phyloP scores from a whole-genome alignment of 2,888 invertebrate genomes.

The Anthrax anthrax region DNA sequence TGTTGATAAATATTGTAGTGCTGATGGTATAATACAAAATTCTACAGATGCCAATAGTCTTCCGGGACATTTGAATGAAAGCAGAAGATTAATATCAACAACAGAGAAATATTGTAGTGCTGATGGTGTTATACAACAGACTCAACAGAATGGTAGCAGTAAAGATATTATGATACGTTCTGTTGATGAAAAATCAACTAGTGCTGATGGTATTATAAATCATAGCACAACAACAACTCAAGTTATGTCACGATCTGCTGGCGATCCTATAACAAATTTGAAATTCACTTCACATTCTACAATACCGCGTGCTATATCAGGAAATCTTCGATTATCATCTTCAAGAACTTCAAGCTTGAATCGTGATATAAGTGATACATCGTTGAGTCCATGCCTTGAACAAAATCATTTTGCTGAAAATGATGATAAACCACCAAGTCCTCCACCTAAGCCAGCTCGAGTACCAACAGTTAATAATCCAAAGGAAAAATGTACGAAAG shows the following conservation, averaged over 20 bases:
- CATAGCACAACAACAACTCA: constrained; percentile 23
- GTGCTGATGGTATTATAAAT: constrained; percentile 38
- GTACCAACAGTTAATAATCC: constrained; percentile 36
- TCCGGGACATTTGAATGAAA: constrained; percentile 14
- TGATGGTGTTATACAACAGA: constrained; percentile 47
- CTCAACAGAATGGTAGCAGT: constrained; percentile 3
- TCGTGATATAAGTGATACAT: constrained; percentile 46
- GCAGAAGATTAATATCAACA: constrained; percentile 6
- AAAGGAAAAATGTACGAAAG: constrained; percentile 20
- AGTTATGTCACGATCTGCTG: constrained; percentile 34
- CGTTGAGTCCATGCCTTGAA: constrained; percentile 42
- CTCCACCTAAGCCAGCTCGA: constrained; percentile 51
- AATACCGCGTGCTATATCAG: constrained; percentile 35
- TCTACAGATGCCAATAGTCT: constrained; percentile 6
- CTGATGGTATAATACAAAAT: constrained; percentile 50
- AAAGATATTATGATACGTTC: constrained; percentile 10
- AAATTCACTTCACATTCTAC: constrained; percentile 44
- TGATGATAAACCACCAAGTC: constrained; percentile 35
- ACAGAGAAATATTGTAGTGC: constrained; percentile 50
- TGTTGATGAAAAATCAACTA: constrained; percentile 38
- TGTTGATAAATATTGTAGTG: constrained; percentile 51
- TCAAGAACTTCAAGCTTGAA: constrained; percentile 41
- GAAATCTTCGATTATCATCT: constrained; percentile 33
- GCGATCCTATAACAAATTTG: constrained; percentile 16
- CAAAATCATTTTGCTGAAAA: constrained; percentile 44